Conservation (phyloP, 1,140 invertebrate genomes). For the Cheumatopsyche charites region DNA sequence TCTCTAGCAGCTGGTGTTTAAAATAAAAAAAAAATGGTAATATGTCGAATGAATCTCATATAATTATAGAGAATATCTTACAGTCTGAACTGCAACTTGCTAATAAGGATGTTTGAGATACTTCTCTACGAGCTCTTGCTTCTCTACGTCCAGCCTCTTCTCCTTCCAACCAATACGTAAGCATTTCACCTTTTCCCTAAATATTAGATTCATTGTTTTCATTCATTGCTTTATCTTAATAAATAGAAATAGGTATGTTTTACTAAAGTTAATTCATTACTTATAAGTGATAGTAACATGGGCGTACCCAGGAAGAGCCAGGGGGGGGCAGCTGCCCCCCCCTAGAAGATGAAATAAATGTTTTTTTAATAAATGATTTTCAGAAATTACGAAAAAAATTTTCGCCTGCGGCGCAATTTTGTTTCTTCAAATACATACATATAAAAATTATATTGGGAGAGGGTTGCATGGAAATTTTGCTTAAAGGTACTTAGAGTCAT, state of each 20-base stretch:
- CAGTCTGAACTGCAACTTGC: slow-evolving; percentile 47
- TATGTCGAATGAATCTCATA: background rate
- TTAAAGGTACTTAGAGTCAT: too few species aligned
- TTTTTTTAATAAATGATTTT: too few species aligned
- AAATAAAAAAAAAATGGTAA: slow-evolving; percentile 23
- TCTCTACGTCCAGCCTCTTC: slow-evolving; percentile 63
- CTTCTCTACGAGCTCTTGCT: slow-evolving; percentile 44
- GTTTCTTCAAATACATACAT: too few species aligned
- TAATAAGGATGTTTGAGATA: slow-evolving; percentile 45
- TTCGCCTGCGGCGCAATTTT: too few species aligned
- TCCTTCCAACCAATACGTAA: slow-evolving; percentile 76
- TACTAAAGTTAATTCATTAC: slow-evolving; percentile 1
- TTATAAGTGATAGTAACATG: background rate
- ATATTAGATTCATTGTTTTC: background rate
- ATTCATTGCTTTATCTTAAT: background rate
- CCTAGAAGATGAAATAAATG: too few species aligned
- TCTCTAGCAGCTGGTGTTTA: slow-evolving; percentile 40
- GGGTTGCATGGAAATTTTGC: too few species aligned
- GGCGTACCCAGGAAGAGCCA: too few species aligned
- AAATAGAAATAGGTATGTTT: too few species aligned
- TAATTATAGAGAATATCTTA: slow-evolving; percentile 13
- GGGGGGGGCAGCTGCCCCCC: too few species aligned
- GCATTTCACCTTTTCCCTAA: slow-evolving; percentile 76
- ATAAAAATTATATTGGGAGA: too few species aligned
- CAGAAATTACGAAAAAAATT: too few species aligned